Evolutionary conservation across 2,888 invertebrate genomes (phyloP).

Genomic region (Protodeltote pygarga): DNA sequence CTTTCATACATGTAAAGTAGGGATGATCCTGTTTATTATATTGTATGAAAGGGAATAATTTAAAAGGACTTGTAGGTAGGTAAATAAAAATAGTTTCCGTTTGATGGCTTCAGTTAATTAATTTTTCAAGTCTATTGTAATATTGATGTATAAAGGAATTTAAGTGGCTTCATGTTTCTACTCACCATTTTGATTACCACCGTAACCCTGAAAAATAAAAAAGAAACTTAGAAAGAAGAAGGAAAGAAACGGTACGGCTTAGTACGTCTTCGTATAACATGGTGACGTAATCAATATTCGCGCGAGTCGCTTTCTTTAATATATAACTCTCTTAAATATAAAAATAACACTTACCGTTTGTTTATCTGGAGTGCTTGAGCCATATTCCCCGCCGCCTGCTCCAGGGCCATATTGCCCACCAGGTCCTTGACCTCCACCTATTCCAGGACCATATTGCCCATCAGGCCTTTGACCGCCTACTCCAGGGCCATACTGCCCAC

Average conservation of each 20-base stretch:
- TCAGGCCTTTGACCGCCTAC: conserved; percentile 7
- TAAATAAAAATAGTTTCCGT: too few relatives aligned
- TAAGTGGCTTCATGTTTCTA: background rate
- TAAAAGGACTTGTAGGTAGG: too few relatives aligned
- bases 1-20: too few relatives aligned
- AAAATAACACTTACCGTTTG: conserved; percentile 50
- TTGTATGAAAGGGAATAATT: too few relatives aligned
- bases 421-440: background rate
- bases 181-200: conserved; percentile 45
- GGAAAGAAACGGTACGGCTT: too few relatives aligned
- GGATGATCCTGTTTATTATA: too few relatives aligned
- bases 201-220: conserved; percentile 46
- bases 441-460: conserved; percentile 7
- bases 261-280: too few relatives aligned
- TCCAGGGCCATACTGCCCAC: conserved; percentile 7
- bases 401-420: conserved; percentile 16
- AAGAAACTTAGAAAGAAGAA: background rate
- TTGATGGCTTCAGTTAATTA: too few relatives aligned
- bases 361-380: conserved; percentile 19
- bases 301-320: background rate
- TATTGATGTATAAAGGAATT: background rate
- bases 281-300: too few relatives aligned
- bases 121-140: background rate
- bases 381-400: conserved; percentile 2
- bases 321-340: background rate